Conservation (phyloP, 2,888 invertebrate species). For the Coremacera marginata region DNA sequence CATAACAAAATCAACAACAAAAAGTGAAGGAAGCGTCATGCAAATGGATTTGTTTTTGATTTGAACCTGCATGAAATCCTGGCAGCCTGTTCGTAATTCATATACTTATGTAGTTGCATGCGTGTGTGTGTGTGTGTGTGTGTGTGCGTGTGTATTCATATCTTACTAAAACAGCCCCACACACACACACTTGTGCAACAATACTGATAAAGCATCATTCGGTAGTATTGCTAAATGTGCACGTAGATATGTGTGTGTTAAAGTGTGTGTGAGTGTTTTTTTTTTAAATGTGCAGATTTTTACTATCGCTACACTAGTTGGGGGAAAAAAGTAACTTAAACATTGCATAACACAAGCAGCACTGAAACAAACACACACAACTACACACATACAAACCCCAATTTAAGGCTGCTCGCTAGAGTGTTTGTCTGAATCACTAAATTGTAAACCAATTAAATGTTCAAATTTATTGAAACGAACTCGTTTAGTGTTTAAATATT, state of each 20-base stretch:
- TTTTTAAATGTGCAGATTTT: no score
- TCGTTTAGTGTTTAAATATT: constrained; percentile 18
- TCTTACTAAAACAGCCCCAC: neutral
- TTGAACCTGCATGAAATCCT: constrained; percentile 52
- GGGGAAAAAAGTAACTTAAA: no score
- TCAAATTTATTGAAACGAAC: constrained; percentile 4
- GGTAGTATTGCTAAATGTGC: neutral
- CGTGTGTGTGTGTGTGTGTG: constrained; percentile 44
- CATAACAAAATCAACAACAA: constrained; percentile 39
- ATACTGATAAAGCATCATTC: neutral
- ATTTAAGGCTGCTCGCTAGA: neutral
- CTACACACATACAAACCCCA: neutral
- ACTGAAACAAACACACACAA: neutral
- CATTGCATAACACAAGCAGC: neutral
- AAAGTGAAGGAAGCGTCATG: constrained; percentile 16
- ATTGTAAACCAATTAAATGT: neutral
- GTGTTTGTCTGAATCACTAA: neutral
- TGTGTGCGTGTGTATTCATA: constrained; percentile 9
- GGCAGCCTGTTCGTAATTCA: constrained; percentile 66
- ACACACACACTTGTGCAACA: neutral
- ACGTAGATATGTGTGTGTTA: constrained; percentile 9
- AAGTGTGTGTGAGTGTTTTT: constrained; percentile 21
- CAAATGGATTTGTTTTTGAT: constrained; percentile 9
- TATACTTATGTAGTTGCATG: constrained; percentile 66
- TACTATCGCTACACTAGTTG: no score